Evolutionary conservation across 2,113 vertebrate genomes (phyloP), one percentile per base, ranked within the genome.

Genomic region (Xyrauchen texanus): DNA sequence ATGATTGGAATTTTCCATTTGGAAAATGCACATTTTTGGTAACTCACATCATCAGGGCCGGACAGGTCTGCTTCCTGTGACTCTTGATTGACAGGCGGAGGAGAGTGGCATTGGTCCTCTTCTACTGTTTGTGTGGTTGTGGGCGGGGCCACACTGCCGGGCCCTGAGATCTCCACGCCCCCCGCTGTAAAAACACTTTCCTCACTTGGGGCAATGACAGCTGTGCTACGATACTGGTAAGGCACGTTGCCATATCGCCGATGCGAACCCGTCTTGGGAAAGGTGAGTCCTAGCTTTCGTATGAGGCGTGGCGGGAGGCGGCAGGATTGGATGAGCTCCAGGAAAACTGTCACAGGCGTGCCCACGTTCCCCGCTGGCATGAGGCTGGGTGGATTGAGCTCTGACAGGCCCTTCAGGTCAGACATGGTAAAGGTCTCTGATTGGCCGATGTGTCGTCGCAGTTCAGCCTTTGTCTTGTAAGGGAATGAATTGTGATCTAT

Each of bases 321-420:
- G 86, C 98, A 99, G 68, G 95, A 89, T 57, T 94, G 94, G 85
- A 99, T 99, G 85, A 98, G 93, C 86, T 96, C 94, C 58, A 98
- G 88, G 76, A 99, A 99, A 42, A 96, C 92, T 12, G 66, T 81
- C 46, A 97, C 58, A 0, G 97, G 93, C 0, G 98, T 99, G 51
- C 98, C 98, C 66, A 99, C 97, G 0, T 99, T 99, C 12, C 98
- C 98, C 0, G 83, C 89, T 4, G 94, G 94, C 97, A 99, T 98
- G 61, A 97, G 91, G 0, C 92, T 86, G 0, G 98, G 98, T 0
- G 97, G 98, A 84, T 95, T 98, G 34, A 99, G 85, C 84, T 99
- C 98, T 0, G 95, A 93, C 61, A 99, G 88, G 11, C 85, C 91
- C 74, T 75, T 91, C 57, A 98, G 88, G 81, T 98, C 94, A 0